Evolutionary conservation across 1,140 invertebrate species (phyloP).

Genomic region (Drosophila santomea): DNA sequence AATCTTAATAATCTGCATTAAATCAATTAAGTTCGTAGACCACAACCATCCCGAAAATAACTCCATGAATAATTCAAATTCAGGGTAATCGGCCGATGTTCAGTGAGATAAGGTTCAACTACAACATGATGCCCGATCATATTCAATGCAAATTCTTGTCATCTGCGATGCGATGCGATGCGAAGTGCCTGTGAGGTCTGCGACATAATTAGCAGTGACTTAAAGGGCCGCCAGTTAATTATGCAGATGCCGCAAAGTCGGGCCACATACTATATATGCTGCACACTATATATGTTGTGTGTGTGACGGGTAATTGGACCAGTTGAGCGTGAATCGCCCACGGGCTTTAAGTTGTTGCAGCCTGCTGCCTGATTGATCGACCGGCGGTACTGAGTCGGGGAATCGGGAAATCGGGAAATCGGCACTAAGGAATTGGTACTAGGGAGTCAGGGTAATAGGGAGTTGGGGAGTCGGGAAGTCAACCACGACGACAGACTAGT

Average conservation of each 20-base stretch:
- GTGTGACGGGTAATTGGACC: conserved; percentile 59
- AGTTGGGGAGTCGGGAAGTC: neutral
- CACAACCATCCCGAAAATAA: neutral
- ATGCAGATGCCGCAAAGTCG: conserved; percentile 35
- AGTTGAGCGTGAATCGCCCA: conserved; percentile 73
- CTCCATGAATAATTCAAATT: conserved; percentile 21
- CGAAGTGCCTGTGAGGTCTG: conserved; percentile 61
- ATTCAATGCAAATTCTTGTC: conserved; percentile 73
- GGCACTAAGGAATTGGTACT: neutral
- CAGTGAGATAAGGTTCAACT: conserved; percentile 24
- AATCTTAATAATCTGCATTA: too few species aligned
- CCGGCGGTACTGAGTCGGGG: conserved; percentile 18
- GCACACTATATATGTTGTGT: neutral
- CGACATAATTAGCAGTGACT: conserved; percentile 73
- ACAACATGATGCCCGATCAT: conserved; percentile 50
- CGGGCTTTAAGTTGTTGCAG: conserved; percentile 48
- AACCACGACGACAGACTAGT: conserved; percentile 62
- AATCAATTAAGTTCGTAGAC: neutral
- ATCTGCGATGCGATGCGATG: conserved; percentile 25
- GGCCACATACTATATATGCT: neutral
- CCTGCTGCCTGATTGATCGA: conserved; percentile 67
- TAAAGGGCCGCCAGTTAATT: conserved; percentile 65
- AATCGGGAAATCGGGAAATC: neutral
- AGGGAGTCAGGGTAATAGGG: too few species aligned
- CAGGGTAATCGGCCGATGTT: conserved; percentile 19